Evolutionary conservation across 2,888 invertebrate genomes (phyloP), one percentile per base, ranked within the genome.

Genomic region (Ennomos quercinarius): DNA sequence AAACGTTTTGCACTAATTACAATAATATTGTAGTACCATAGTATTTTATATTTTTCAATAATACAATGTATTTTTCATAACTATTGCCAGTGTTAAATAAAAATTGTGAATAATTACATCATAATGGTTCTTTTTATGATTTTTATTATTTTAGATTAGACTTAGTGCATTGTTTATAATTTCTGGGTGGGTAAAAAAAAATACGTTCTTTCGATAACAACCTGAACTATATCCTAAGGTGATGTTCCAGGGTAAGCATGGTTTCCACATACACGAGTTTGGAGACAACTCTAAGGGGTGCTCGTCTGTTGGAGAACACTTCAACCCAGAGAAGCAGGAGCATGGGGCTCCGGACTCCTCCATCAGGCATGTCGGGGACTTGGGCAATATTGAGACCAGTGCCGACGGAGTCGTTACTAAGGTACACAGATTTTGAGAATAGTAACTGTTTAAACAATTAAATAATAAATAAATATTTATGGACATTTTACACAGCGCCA

Each of bases 241-340:
- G 3, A 27, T 27, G 27, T 46, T 46, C 9, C 76, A 93, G 93
- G 93, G 93, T 48, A 78, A 83, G 61, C 97, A 98, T 80, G 98
- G 98, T 17, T 98, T 99, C 92, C 99, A 99, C 82, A 95, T 99
- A 62, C 99, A 99, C 83, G 97, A 99, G 91, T 99, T 98, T 81
- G 99, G 99, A 0, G 99, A 99, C 89, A 97, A 97, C 80, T 98
- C 98, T 34, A 98, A 99, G 82, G 98, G 97, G 0, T 99, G 99
- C 87, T 97, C 96, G n/a, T 98, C 98, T 40, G 98, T 99, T 38
- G 99, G 99, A 0, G 93, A 97, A 0, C 99, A 99, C 90, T 99
- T 97, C 91, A 99, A 99, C 90, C 99, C 99, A 0, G 70, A 85
- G 47, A 94, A 94, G 70, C 94, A 94, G 73, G 96, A 96, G 0